phyloP scores from a whole-genome alignment of 2,113 vertebrate genomes.

The Eudyptes chrysolophus region DNA sequence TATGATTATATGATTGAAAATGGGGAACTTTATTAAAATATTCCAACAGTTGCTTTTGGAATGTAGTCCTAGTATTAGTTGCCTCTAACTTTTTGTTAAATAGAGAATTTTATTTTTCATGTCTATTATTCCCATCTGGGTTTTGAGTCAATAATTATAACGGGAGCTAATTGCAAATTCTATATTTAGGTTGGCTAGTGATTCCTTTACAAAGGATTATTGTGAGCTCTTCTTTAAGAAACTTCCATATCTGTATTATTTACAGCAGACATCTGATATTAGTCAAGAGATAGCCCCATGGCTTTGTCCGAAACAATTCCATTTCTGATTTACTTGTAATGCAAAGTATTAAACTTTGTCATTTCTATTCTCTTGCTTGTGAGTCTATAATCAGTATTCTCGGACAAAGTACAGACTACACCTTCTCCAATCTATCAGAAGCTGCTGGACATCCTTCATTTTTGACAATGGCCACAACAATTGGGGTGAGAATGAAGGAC shows the following conservation, averaged over 20 bases:
- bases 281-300: not conserved
- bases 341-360: not conserved
- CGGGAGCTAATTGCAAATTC: not conserved
- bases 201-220: not conserved
- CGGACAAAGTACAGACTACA: not conserved
- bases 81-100: slow-evolving; percentile 11
- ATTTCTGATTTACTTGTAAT: not conserved
- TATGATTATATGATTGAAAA: slow-evolving; percentile 28
- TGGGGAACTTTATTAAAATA: not conserved
- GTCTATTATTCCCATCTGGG: not conserved
- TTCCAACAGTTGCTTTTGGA: not conserved
- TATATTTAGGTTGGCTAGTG: not conserved
- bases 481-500: not conserved
- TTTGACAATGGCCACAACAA: not conserved
- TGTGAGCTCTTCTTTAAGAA: not conserved
- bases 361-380: not conserved
- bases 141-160: not conserved
- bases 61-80: not conserved
- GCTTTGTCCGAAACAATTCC: not conserved
- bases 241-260: not conserved
- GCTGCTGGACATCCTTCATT: not conserved
- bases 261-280: not conserved
- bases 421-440: not conserved
- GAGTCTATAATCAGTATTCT: not conserved
- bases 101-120: not conserved